Evolutionary conservation across 1,140 invertebrate genomes (phyloP), one percentile per base, ranked within the genome.

Genomic region (Elysia chlorotica): DNA sequence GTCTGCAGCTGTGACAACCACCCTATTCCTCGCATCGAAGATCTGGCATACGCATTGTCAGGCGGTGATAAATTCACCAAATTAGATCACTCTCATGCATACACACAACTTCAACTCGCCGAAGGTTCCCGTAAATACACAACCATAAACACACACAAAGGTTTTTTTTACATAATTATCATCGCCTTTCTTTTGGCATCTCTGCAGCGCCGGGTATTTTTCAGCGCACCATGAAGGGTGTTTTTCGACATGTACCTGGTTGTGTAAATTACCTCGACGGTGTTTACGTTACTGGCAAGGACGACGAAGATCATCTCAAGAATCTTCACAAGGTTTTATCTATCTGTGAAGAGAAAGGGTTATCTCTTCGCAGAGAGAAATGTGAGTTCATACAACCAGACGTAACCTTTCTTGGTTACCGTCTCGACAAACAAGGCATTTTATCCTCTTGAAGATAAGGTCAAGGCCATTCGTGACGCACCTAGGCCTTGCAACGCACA

Each of bases 171-270:
- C n/a, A n/a, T n/a, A 21, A 21, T n/a, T 79, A 76, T 28, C 77
- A 79, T 28, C 53, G 74, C 19, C 35, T 79, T 37, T 68, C 65
- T 25, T 82, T 89, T 81, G 89, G 88, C 6, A 84, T 91, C 19
- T 57, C 88, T 71, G 85, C 83, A 4, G 89, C 89, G 0, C 88
- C 89, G 28, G 77, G 80, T 1, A 86, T 89, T 69, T 91, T 90
- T 70, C 87, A 91, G 74, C 31, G 84, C 65, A 80, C 86, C 36
- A 87, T 91, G 35, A 86, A 89, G 54, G 70, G 82, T 67, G 36
- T 85, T 3, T 74, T 90, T 19, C 38, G 73, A 30, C 73, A 69
- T 1, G 65, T 79, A 33, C 38, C 33, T 19, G 31, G 57, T 2
- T 74, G 76, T 5, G 28, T 73, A 21, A 37, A 71, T 28, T 57